phyloP scores from a whole-genome alignment of 1,140 invertebrate species.

The Achroia grisella region DNA sequence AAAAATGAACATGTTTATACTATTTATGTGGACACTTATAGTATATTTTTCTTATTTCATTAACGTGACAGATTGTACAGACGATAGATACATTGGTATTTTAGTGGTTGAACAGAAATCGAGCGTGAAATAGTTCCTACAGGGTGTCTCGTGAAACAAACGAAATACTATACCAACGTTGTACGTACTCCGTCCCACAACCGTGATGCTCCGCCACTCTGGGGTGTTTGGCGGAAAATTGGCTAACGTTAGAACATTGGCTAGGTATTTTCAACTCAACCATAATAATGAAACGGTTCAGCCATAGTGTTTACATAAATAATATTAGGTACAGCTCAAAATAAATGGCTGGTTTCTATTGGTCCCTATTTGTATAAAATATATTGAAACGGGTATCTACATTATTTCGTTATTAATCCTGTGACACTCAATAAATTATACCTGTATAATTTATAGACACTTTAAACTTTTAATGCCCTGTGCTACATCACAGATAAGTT shows the following conservation, averaged over 20 bases:
- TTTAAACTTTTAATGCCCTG: too few relatives aligned
- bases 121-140: constrained; percentile 68
- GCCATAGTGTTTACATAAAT: not conserved
- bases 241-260: constrained; percentile 29
- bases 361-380: too few relatives aligned
- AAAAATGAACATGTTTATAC: too few relatives aligned
- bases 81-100: constrained; percentile 37
- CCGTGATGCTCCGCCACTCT: constrained; percentile 1
- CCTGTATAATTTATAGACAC: too few relatives aligned
- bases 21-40: too few relatives aligned
- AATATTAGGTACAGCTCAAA: not conserved
- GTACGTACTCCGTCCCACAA: too few relatives aligned
- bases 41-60: constrained; percentile 7
- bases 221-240: constrained; percentile 64
- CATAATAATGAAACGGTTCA: constrained; percentile 12
- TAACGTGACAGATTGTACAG: constrained; percentile 16
- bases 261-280: constrained; percentile 4
- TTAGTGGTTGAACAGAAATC: constrained; percentile 54
- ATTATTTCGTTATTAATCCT: too few relatives aligned
- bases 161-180: constrained; percentile 40
- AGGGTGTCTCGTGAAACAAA: constrained; percentile 63
- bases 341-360: too few relatives aligned
- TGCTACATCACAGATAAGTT: too few relatives aligned
- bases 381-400: too few relatives aligned
- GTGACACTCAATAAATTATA: too few relatives aligned